Evolutionary conservation across 2,888 invertebrate genomes (phyloP).

Genomic region (Drosophila multiciliata): DNA sequence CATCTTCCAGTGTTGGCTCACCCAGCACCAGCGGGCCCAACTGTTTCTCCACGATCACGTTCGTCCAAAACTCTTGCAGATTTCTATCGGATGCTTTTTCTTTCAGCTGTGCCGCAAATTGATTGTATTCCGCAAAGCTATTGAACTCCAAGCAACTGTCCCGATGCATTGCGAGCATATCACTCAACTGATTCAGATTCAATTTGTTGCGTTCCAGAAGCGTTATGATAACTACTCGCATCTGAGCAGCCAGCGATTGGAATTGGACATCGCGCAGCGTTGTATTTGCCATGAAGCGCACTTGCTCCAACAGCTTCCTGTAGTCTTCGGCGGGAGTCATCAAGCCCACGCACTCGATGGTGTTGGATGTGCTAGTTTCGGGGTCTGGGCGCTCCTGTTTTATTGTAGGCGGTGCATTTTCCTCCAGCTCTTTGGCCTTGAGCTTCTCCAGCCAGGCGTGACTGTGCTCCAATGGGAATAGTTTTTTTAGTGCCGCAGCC

Average conservation of each 20-base stretch:
- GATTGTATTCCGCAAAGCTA: conserved; percentile 79
- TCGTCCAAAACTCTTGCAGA: conserved; percentile 78
- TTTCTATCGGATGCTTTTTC: conserved; percentile 51
- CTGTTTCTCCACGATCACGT: conserved; percentile 72
- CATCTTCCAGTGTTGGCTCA: conserved; percentile 72
- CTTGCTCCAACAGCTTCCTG: conserved; percentile 84
- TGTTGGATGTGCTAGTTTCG: conserved; percentile 11
- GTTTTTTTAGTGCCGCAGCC: conserved; percentile 85
- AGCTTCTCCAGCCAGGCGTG: conserved; percentile 53
- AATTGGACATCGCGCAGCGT: conserved; percentile 77
- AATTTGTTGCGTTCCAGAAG: conserved; percentile 71
- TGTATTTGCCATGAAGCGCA: conserved; percentile 63
- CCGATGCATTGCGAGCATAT: conserved; percentile 76
- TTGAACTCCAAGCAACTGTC: conserved; percentile 73
- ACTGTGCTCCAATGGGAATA: conserved; percentile 86
- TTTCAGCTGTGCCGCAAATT: conserved; percentile 79
- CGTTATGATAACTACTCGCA: conserved; percentile 78
- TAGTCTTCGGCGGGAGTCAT: conserved; percentile 88
- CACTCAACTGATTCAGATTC: conserved; percentile 72
- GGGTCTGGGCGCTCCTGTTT: conserved; percentile 43
- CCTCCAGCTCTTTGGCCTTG: conserved; percentile 41
- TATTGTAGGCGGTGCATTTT: conserved; percentile 16
- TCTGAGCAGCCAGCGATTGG: conserved; percentile 73
- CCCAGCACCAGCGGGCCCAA: conserved; percentile 79
- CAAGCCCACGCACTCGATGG: conserved; percentile 86